Evolutionary conservation across 2,113 vertebrate species (phyloP).

Genomic region (Penelope pileata): DNA sequence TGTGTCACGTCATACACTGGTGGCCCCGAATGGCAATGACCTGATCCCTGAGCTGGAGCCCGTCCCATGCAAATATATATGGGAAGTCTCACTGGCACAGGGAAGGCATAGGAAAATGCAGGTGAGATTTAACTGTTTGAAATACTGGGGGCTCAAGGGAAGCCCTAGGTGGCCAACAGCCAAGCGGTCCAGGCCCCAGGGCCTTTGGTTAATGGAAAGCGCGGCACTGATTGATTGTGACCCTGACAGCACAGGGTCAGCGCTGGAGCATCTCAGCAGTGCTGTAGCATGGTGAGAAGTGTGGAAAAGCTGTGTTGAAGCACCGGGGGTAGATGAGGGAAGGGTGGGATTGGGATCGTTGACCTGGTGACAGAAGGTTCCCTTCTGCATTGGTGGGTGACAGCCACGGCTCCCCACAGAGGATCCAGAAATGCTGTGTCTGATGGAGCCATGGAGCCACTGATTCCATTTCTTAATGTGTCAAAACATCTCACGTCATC

Average conservation of each 20-base stretch:
- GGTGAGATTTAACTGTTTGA: not conserved
- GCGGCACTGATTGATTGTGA: not conserved
- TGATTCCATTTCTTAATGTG: not conserved
- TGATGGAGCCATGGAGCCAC: not conserved
- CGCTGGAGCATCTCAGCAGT: not conserved
- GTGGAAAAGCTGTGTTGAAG: not conserved
- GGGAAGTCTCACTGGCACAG: not conserved
- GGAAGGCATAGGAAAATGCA: not conserved
- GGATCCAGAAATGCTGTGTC: not conserved
- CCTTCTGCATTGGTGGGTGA: not conserved
- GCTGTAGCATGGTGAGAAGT: accelerated
- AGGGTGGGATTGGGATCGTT: not conserved
- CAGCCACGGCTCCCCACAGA: not conserved
- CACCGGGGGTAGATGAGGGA: not conserved
- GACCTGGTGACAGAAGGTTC: not conserved
- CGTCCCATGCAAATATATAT: not conserved
- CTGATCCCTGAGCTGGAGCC: not conserved
- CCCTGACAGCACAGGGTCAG: not conserved
- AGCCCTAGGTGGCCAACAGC: not conserved
- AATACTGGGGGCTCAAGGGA: not conserved
- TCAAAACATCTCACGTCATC: not conserved
- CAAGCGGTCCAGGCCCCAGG: not conserved
- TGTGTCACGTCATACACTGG: not conserved
- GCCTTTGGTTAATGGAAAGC: not conserved
- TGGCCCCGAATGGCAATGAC: not conserved